These are phyloP conservation scores for Nesidiocoris tenuis DNA, from an alignment of 2,888 invertebrate species.

Conservation along the genomic window DNA sequence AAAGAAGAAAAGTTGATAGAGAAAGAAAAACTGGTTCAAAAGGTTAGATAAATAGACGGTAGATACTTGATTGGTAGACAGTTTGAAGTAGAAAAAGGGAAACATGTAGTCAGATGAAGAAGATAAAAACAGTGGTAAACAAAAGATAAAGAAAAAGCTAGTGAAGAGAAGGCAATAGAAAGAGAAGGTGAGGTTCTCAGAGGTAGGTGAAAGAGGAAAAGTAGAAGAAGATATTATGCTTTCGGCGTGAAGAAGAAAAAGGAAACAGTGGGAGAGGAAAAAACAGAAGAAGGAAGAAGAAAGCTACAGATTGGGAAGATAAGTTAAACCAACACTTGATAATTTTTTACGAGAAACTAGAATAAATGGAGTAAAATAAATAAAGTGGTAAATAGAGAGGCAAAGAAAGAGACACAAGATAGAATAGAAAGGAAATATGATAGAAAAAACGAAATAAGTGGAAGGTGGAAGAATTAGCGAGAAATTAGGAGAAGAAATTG, in stretches of 20 bases:
- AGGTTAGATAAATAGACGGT: neutral
- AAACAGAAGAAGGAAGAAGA: conserved; percentile 3
- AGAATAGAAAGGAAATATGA: no score
- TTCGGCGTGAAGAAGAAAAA: neutral
- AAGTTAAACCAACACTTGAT: no score
- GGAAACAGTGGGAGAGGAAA: neutral
- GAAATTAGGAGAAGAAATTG: neutral
- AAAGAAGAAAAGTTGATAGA: neutral
- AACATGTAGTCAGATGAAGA: neutral
- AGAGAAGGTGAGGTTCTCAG: no score
- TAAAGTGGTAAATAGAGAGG: no score
- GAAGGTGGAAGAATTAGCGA: neutral
- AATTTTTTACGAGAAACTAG: no score
- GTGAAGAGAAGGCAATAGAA: no score
- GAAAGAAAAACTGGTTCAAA: neutral
- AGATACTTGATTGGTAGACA: neutral
- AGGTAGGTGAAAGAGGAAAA: no score
- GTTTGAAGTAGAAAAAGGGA: neutral
- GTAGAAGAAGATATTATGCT: no score
- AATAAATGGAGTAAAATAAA: no score
- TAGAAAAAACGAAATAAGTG: conserved; percentile 1
- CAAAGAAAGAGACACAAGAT: no score
- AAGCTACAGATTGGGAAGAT: no score
- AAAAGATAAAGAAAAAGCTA: no score
- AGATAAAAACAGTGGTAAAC: neutral